Base-by-base conservation (phyloP, 2,797 vertebrate species). In the Sebastolobus alascanus region DNA sequence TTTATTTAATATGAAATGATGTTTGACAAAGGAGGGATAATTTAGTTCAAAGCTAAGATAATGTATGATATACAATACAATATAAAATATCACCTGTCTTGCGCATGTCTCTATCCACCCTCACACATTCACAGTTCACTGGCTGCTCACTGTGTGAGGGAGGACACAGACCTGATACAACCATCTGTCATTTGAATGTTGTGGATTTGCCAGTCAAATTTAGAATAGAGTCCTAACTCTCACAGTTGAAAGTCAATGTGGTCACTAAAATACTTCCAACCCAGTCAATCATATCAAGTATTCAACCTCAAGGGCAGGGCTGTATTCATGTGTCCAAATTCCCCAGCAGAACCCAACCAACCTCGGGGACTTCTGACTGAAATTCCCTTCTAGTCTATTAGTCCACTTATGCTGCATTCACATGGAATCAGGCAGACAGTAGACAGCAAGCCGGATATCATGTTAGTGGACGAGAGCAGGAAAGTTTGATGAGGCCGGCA, bases 121-220 rank as follows among this genome's bases (percentile, higher is more conserved):
- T 35, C n/a, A 54, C 67, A 70, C 35, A 11, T 14, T 35, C 55
- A 46, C 1, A 0, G 20, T 5, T 13, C 6, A 18, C 43, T 7
- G 37, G 25, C 61, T 55, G 40, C 14, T 35, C 5, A 27, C 1
- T 27, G 37, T 29, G 12, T 22, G 64, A 59, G 29, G 1, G 43
- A 10, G 38, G 10, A 31, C 72, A 50, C 27, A n/a, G 9, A 40
- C 9, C 67, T 70, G 27, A 46, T 35, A 31, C 38, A 67, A 46
- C 12, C 4, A 2, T 20, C 1, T n/a, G n/a, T 20, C 8, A 79
- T 88, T 86, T 86, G 72, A 82, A 79, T 88, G 12, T 1, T 56
- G 2, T 1, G 27, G 3, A 75, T 89, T 76, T 84, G 72, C 33
- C 54, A 83, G 63, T 83, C 84, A 92, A 92, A 90, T 86, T 3